Evolutionary conservation across 2,888 invertebrate genomes (phyloP).

Genomic region (Julus scandinavius): DNA sequence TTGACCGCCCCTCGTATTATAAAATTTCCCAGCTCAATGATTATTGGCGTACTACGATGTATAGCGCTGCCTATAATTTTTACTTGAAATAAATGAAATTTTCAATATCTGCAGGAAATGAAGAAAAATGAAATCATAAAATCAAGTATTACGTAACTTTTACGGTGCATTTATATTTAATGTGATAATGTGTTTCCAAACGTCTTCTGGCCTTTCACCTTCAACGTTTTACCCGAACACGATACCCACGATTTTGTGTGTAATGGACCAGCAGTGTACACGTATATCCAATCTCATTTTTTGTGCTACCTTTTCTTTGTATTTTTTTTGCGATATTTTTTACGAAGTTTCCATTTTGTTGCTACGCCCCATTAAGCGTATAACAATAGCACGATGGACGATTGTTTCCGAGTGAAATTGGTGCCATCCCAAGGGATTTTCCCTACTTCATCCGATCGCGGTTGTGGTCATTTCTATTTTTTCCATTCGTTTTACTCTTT

Average conservation of each 20-base stretch:
- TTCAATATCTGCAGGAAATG: too few relatives aligned
- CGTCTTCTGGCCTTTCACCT: too few relatives aligned
- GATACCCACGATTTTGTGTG: not conserved
- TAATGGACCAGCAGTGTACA: not conserved
- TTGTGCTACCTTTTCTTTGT: not conserved
- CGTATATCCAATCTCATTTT: not conserved
- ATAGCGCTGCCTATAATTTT: too few relatives aligned
- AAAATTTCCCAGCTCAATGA: too few relatives aligned
- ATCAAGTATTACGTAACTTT: too few relatives aligned
- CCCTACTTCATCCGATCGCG: slow-evolving; percentile 9
- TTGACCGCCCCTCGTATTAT: too few relatives aligned
- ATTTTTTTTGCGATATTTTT: not conserved
- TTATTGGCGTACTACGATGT: too few relatives aligned
- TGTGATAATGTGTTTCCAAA: too few relatives aligned
- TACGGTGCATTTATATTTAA: too few relatives aligned
- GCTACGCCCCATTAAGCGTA: not conserved
- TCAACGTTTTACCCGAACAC: not conserved
- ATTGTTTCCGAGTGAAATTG: slow-evolving; percentile 3
- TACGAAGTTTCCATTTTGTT: not conserved
- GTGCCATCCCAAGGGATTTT: not conserved
- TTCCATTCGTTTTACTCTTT: not conserved
- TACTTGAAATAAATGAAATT: too few relatives aligned
- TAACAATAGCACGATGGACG: not conserved
- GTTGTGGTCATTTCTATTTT: not conserved
- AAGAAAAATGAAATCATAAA: too few relatives aligned